phyloP scores from a whole-genome alignment of 2,888 invertebrate genomes.

The Phyllotreta striolata region DNA sequence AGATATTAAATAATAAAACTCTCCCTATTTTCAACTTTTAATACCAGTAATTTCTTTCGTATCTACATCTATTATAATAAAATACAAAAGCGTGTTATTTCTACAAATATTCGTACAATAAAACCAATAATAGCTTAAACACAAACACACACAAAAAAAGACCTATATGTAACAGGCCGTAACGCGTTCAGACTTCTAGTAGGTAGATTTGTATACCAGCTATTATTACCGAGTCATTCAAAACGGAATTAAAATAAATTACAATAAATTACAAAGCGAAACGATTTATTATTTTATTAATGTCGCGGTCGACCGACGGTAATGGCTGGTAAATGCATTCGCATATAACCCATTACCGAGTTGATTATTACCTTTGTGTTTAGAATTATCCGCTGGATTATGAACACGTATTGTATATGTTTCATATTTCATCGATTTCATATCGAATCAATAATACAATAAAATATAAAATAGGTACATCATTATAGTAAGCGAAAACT shows the following conservation, averaged over 20 bases:
- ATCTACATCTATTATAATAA: no score
- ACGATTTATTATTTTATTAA: slow-evolving; percentile 43
- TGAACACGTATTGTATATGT: slow-evolving; percentile 19
- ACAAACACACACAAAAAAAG: no score
- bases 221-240: slow-evolving; percentile 42
- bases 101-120: no score
- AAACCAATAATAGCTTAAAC: no score
- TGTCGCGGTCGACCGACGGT: slow-evolving; percentile 26
- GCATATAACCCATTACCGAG: slow-evolving; percentile 40
- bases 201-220: slow-evolving; percentile 4
- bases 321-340: slow-evolving; percentile 30
- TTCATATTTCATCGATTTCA: no score
- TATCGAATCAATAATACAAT: no score
- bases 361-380: slow-evolving; percentile 35
- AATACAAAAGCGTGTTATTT: no score
- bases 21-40: no score
- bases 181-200: slow-evolving; percentile 18
- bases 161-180: slow-evolving; percentile 31
- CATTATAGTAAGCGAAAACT: no score
- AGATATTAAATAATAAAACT: no score
- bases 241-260: slow-evolving; percentile 33
- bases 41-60: no score
- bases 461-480: no score
- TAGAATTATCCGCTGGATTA: slow-evolving; percentile 35
- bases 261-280: slow-evolving; percentile 39